Evolutionary conservation across 1,140 invertebrate genomes (phyloP).

Genomic region (Ericerus pela): DNA sequence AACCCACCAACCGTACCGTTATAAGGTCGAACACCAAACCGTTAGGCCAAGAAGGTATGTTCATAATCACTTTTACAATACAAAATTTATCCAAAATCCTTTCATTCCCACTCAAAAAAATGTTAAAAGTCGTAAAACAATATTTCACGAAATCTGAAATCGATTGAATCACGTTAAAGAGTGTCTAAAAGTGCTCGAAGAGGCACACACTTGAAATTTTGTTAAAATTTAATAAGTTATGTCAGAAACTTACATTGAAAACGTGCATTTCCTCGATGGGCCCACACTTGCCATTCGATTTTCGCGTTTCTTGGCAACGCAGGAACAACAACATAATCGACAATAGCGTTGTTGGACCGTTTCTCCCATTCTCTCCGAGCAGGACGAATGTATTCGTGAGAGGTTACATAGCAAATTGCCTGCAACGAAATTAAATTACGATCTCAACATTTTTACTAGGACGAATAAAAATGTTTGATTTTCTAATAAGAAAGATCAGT

Average conservation of each 20-base stretch:
- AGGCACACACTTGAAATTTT: too few relatives aligned
- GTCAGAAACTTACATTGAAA: constrained; percentile 57
- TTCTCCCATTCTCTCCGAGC: constrained; percentile 65
- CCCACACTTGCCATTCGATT: constrained; percentile 81
- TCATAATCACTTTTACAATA: background rate
- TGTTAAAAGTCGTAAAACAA: background rate
- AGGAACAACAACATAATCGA: constrained; percentile 70
- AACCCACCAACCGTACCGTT: too few relatives aligned
- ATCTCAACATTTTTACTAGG: too few relatives aligned
- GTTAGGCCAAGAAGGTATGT: too few relatives aligned
- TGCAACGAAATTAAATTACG: constrained; percentile 26
- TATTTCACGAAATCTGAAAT: background rate
- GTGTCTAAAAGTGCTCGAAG: background rate
- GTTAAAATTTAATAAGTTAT: background rate
- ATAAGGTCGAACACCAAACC: too few relatives aligned
- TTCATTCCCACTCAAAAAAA: background rate
- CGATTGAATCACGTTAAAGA: background rate
- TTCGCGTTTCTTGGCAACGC: constrained; percentile 60
- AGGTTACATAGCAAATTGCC: constrained; percentile 67
- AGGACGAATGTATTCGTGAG: constrained; percentile 48
- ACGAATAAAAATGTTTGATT: too few relatives aligned
- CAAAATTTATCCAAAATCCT: background rate
- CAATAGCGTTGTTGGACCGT: constrained; percentile 68
- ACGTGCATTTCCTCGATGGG: constrained; percentile 65
- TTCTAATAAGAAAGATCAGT: background rate